phyloP scores from a whole-genome alignment of 2,797 vertebrate genomes.

The Perodicticus potto region DNA sequence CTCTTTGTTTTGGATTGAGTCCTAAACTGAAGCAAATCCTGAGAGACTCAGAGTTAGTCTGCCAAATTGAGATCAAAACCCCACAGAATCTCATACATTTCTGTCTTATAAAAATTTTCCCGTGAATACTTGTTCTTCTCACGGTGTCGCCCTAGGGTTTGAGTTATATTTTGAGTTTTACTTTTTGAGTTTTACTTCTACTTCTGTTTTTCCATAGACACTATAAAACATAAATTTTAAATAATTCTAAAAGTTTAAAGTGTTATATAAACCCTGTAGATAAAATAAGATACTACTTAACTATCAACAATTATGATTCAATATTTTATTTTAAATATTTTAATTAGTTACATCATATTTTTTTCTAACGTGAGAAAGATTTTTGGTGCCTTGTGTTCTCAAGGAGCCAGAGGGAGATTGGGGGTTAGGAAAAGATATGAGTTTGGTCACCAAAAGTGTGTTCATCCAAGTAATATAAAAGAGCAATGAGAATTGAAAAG shows the following conservation, averaged over 20 bases:
- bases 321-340: background rate
- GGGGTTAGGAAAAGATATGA: background rate
- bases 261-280: background rate
- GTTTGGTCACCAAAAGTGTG: background rate
- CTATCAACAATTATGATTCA: background rate
- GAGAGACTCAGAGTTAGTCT: background rate
- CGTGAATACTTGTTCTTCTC: background rate
- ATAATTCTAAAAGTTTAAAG: background rate
- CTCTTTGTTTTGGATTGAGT: background rate
- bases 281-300: background rate
- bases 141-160: background rate
- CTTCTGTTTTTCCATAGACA: background rate
- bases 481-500: background rate
- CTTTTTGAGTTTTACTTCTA: background rate
- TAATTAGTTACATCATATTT: background rate
- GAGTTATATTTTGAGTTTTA: background rate
- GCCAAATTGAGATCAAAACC: background rate
- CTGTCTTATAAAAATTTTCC: background rate
- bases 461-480: constrained; percentile 45
- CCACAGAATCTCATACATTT: background rate
- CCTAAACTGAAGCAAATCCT: background rate
- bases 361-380: background rate
- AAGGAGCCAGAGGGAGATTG: background rate
- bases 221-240: background rate
- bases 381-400: background rate